Conservation (phyloP, 2,797 vertebrate species). For the Pipistrellus kuhlii region DNA sequence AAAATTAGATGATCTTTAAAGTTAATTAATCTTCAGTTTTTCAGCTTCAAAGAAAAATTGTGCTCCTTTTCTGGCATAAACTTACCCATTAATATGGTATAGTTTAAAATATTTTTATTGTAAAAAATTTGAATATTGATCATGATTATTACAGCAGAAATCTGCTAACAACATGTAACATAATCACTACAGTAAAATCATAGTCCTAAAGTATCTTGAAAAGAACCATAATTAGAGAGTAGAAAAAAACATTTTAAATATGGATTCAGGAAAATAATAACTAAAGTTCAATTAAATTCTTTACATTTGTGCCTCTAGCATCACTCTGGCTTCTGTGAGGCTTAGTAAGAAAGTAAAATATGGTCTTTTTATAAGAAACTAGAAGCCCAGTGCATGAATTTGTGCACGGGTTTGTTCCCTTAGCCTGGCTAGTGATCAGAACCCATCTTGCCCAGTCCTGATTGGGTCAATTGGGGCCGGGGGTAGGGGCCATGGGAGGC, state of each 20-base stretch:
- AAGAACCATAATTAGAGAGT: constrained; percentile 12
- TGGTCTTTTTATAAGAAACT: background rate
- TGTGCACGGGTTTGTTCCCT: too few species aligned
- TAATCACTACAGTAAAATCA: background rate
- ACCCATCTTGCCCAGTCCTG: too few species aligned
- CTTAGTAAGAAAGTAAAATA: background rate
- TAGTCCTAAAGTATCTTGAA: constrained; percentile 25
- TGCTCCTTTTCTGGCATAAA: constrained; percentile 44
- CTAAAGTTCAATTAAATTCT: background rate
- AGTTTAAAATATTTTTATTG: constrained; percentile 26
- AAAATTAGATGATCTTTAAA: constrained; percentile 73
- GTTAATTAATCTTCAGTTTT: constrained; percentile 70
- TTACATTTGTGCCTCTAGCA: background rate
- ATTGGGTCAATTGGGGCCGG: too few species aligned
- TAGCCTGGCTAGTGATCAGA: too few species aligned
- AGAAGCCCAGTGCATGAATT: too few species aligned
- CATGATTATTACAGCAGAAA: constrained; percentile 36
- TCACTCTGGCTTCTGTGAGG: background rate
- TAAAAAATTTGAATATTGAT: constrained; percentile 44
- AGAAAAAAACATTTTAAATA: constrained; percentile 19
- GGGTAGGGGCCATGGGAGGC: too few species aligned
- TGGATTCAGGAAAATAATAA: constrained; percentile 10
- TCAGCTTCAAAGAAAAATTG: constrained; percentile 65
- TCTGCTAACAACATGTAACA: background rate
- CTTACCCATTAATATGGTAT: constrained; percentile 53